Conservation (phyloP, 2,113 vertebrate species). For the Hylia prasina region DNA sequence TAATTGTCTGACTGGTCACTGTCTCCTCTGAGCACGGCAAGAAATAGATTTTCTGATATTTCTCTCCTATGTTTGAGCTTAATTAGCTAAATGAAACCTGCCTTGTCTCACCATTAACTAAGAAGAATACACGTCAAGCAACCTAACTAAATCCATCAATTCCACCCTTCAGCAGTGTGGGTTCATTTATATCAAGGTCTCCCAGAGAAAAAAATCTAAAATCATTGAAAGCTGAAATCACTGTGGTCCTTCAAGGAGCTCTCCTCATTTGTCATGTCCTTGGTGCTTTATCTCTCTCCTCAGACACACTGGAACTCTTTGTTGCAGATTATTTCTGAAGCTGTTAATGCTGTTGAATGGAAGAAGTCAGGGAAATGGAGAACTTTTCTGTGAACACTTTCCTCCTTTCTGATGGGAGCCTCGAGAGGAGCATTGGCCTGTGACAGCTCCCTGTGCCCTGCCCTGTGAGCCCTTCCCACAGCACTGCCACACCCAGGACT, state of each 20-base stretch:
- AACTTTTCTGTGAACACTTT: neutral
- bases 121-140: neutral
- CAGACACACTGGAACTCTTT: neutral
- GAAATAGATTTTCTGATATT: slow-evolving; percentile 12
- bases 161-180: neutral
- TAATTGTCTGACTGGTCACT: neutral
- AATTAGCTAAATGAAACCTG: neutral
- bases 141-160: neutral
- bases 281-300: neutral
- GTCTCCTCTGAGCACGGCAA: neutral
- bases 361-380: neutral
- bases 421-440: neutral
- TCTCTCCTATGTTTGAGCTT: neutral
- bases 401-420: neutral
- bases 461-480: no score
- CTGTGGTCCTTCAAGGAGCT: neutral
- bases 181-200: neutral
- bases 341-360: neutral
- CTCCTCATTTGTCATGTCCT: neutral
- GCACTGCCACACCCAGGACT: neutral
- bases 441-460: neutral
- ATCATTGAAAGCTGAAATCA: neutral
- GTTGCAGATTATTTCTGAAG: neutral
- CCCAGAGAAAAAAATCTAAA: neutral
- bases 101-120: neutral